Base-by-base conservation (phyloP, 2,888 invertebrate species). In the Conomelus anceps region DNA sequence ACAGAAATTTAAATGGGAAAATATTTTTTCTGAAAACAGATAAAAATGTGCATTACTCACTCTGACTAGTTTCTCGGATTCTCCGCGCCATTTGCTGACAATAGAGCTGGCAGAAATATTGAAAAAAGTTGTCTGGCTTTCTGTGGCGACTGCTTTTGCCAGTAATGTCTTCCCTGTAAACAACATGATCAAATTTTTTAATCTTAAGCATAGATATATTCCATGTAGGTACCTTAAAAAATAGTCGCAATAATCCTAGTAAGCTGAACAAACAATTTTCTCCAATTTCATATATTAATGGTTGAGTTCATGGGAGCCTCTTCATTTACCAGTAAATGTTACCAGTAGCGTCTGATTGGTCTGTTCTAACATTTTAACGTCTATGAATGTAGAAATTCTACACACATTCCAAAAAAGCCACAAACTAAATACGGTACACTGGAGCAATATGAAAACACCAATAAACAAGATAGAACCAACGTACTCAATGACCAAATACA, bases 81-180 rank as follows among this genome's bases (percentile, higher is more conserved):
- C 99, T 0, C 99, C 99, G 29, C 98, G 94, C 98, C 98, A 99
- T 93, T 99, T 99, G 92, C 97, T 98, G n/a, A 98, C 95, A 85
- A 99, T 95, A 1, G 97, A 96, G 92, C 98, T 97, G 90, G 98
- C 96, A 1, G 98, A 96, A 20, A 99, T 96, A 92, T 98, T 98
- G 93, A 99, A 98, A 93, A 99, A 98, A 0, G 97, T 97, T 3
- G 94, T 95, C 92, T 93, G 93, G 91, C 97, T 96, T 93, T 98
- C 97, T 0, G 96, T 95, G 4, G 98, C 98, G 0, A 98, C 95
- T 0, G 98, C 98, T 93, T 97, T 97, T 0, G 98, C 99, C 91
- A 99, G 93, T 93, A 98, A 94, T 0, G 99, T 98, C 94, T 99
- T 99, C n/a, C 95, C 95, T 95, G 89, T 13, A 87, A 88, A 87